These are phyloP conservation scores for Gymnoscopelus braueri DNA, from an alignment of 2,797 vertebrate species.

Conservation along the genomic window DNA sequence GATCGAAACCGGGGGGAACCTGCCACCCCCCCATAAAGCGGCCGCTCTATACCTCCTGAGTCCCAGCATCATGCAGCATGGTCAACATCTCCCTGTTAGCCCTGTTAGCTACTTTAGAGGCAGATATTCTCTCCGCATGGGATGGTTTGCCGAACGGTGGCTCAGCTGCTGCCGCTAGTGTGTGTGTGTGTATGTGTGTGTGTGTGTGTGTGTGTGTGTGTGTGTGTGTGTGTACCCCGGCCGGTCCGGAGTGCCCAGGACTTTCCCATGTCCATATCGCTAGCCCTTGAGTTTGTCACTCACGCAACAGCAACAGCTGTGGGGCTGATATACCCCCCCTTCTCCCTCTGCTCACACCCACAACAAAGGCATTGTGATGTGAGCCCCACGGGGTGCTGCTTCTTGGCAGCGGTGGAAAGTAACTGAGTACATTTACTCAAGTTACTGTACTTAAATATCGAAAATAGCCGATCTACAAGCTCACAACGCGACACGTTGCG, in stretches of 20 bases:
- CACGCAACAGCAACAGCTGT: slow-evolving; percentile 84
- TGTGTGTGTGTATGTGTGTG: no score
- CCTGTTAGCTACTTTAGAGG: no score
- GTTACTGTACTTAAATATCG: slow-evolving; percentile 24
- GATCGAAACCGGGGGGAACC: no score
- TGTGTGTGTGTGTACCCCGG: slow-evolving; percentile 69
- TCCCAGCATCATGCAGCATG: no score
- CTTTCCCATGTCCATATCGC: slow-evolving; percentile 88
- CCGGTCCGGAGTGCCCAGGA: slow-evolving; percentile 75
- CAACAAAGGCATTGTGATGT: slow-evolving; percentile 84
- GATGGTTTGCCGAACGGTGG: slow-evolving; percentile 43
- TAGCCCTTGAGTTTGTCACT: slow-evolving; percentile 88
- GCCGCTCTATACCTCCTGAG: no score
- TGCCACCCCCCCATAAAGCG: no score
- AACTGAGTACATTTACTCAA: no score
- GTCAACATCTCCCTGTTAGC: slow-evolving; percentile 22
- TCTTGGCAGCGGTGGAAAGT: no score
- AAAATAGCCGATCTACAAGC: no score
- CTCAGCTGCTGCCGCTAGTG: slow-evolving; percentile 79
- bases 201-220: no score
- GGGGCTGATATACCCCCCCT: slow-evolving; percentile 87
- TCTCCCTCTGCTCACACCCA: slow-evolving; percentile 71
- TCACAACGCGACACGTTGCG: no score
- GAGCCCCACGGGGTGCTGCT: slow-evolving; percentile 67
- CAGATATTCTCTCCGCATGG: no score